These are phyloP conservation scores for Agrilus planipennis DNA, from an alignment of 1,140 invertebrate species.

Conservation along the genomic window DNA sequence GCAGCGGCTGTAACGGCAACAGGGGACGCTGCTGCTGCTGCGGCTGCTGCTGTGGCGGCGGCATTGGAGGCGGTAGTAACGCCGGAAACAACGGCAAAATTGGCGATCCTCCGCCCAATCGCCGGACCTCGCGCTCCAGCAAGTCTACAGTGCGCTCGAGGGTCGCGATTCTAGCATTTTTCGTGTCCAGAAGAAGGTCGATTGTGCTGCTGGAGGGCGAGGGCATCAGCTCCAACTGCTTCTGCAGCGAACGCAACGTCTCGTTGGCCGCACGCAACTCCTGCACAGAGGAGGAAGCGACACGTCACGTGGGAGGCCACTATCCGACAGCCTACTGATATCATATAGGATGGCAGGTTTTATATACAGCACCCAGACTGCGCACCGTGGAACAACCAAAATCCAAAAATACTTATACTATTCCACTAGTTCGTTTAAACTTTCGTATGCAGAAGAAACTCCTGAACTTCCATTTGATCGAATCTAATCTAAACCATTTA, in stretches of 20 bases:
- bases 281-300: slow-evolving; percentile 38
- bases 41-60: slow-evolving; percentile 32
- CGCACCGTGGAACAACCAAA: too few species aligned
- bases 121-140: slow-evolving; percentile 56
- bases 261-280: slow-evolving; percentile 71
- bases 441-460: too few species aligned
- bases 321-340: too few species aligned
- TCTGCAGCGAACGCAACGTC: slow-evolving; percentile 63
- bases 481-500: too few species aligned
- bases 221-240: slow-evolving; percentile 61
- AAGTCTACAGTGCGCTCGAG: slow-evolving; percentile 71
- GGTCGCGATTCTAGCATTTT: slow-evolving; percentile 73
- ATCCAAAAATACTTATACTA: too few species aligned
- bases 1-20: too few species aligned
- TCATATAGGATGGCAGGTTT: too few species aligned
- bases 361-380: too few species aligned
- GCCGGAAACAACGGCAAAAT: too few species aligned
- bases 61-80: slow-evolving; percentile 17
- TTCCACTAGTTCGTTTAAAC: too few species aligned
- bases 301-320: slow-evolving; percentile 10
- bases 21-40: slow-evolving; percentile 17
- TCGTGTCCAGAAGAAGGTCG: slow-evolving; percentile 66
- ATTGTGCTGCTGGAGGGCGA: slow-evolving; percentile 57
- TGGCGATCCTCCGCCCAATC: slow-evolving; percentile 40
- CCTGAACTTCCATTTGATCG: too few species aligned